phyloP scores from a whole-genome alignment of 2,888 invertebrate genomes.

The Calameuta filiformis region DNA sequence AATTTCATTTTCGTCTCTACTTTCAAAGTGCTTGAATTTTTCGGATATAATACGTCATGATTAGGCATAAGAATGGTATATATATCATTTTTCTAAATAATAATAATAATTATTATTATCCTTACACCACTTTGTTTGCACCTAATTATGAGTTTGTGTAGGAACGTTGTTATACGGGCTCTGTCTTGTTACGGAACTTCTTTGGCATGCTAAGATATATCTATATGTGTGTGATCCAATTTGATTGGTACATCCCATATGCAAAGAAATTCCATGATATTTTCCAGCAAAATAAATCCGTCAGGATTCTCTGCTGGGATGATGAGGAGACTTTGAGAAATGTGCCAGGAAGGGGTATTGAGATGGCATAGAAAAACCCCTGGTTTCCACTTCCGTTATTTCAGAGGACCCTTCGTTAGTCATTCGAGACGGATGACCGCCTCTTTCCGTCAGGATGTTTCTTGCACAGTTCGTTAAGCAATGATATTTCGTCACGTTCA shows the following conservation, averaged over 20 bases:
- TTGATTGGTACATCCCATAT: neutral
- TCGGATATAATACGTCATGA: neutral
- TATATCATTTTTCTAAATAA: too few relatives aligned
- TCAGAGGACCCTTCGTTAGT: constrained; percentile 43
- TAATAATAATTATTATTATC: too few relatives aligned
- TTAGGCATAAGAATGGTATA: too few relatives aligned
- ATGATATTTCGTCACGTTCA: constrained; percentile 51
- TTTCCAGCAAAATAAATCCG: neutral
- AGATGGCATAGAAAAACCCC: constrained; percentile 28
- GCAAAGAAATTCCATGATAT: neutral
- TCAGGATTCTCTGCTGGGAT: neutral
- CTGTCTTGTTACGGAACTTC: neutral
- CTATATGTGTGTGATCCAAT: neutral
- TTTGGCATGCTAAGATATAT: too few relatives aligned
- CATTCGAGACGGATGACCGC: constrained; percentile 28
- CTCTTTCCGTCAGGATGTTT: constrained; percentile 11
- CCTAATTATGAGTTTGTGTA: neutral
- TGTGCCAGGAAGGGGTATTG: constrained; percentile 9
- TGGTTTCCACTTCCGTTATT: constrained; percentile 43
- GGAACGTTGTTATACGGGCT: neutral
- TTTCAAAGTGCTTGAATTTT: neutral
- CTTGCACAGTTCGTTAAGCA: constrained; percentile 55
- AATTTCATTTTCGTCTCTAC: neutral
- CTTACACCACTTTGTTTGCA: neutral
- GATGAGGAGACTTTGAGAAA: neutral